phyloP scores from a whole-genome alignment of 2,113 vertebrate species.

The Kobus ellipsiprymnus region DNA sequence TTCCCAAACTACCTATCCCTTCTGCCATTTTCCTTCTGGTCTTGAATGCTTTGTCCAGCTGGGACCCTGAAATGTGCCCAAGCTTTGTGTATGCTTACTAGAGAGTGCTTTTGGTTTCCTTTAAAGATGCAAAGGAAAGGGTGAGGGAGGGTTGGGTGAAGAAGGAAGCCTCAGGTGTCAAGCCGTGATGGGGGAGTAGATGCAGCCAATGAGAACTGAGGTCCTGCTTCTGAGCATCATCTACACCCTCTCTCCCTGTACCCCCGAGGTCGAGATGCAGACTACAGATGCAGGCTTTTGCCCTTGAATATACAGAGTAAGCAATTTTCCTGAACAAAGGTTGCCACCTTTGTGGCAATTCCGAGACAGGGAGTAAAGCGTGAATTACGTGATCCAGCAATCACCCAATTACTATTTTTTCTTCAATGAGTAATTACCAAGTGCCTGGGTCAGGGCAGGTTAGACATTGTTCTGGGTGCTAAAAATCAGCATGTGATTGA shows the following conservation, averaged over 20 bases:
- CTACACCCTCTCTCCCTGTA: rapidly evolving
- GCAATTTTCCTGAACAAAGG: neutral
- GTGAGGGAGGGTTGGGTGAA: neutral
- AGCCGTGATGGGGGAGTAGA: neutral
- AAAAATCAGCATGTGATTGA: neutral
- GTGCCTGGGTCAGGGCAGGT: neutral
- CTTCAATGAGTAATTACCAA: neutral
- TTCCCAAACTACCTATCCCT: neutral
- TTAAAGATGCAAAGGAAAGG: neutral
- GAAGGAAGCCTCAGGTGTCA: neutral
- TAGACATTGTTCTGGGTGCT: neutral
- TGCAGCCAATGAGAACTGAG: neutral
- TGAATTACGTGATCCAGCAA: neutral
- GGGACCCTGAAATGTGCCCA: neutral
- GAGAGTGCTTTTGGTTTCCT: neutral
- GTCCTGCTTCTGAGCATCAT: neutral
- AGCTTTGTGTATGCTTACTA: neutral
- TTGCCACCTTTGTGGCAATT: neutral
- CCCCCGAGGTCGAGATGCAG: neutral
- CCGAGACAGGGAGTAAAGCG: neutral
- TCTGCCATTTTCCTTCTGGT: neutral
- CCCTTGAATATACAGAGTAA: neutral
- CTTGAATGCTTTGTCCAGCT: neutral
- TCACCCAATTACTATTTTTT: neutral
- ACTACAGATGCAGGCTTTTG: neutral